Evolutionary conservation across 2,797 vertebrate species (phyloP).

Genomic region (Scyliorhinus canicula): DNA sequence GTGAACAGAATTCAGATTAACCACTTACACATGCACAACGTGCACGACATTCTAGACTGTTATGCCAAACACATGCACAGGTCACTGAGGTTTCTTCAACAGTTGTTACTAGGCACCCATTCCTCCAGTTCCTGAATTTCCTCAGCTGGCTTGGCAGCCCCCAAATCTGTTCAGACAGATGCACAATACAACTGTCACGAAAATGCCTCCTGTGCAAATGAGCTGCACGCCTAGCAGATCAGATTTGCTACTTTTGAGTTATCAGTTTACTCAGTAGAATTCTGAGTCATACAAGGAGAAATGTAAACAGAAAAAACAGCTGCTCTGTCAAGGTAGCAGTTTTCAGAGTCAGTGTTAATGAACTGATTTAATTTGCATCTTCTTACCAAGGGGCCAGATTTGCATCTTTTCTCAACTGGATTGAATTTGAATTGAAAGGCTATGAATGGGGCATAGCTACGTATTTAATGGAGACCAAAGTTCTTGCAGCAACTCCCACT

Average conservation of each 20-base stretch:
- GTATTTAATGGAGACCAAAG: neutral
- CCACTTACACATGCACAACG: conserved; percentile 29
- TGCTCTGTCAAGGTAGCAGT: conserved; percentile 32
- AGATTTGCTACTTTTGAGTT: conserved; percentile 28
- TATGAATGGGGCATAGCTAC: conserved; percentile 19
- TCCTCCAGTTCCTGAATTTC: conserved; percentile 21
- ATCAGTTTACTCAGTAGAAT: conserved; percentile 33
- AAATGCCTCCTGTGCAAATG: conserved; percentile 27
- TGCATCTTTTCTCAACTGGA: neutral
- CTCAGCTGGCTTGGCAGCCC: conserved; percentile 7
- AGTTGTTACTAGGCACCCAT: conserved; percentile 33
- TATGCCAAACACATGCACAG: conserved; percentile 33
- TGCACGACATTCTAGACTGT: neutral
- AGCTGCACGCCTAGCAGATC: neutral
- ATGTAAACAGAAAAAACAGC: conserved; percentile 36
- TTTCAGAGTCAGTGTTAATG: conserved; percentile 31
- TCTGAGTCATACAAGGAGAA: conserved; percentile 33
- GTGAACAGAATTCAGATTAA: conserved; percentile 37
- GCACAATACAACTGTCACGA: conserved; percentile 35
- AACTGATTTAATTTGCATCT: conserved; percentile 36
- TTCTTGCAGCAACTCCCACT: neutral
- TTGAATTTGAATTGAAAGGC: conserved; percentile 23
- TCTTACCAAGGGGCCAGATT: conserved; percentile 17
- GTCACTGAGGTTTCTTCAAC: conserved; percentile 1
- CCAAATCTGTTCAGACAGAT: conserved; percentile 25